These are phyloP conservation scores for Ornithoptera alexandrae DNA, from an alignment of 2,888 invertebrate genomes.

Conservation along the genomic window DNA sequence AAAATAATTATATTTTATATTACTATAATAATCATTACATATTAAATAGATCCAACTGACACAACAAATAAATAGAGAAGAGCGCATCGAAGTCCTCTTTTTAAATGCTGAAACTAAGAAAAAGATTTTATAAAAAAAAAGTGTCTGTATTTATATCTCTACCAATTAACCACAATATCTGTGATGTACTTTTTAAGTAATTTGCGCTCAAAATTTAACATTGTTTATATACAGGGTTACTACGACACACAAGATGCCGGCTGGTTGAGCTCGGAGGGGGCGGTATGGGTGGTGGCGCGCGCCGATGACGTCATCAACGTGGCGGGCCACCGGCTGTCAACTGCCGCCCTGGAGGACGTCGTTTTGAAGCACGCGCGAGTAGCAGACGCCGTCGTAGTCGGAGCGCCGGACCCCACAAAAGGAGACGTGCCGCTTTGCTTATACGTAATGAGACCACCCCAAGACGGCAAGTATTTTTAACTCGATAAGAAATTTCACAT, in stretches of 20 bases:
- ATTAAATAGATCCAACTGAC: too few species aligned
- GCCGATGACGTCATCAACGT: constrained; percentile 98
- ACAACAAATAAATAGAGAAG: too few species aligned
- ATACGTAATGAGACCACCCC: constrained; percentile 86
- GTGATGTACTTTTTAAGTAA: too few species aligned
- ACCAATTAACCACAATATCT: too few species aligned
- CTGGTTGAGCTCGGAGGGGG: constrained; percentile 89
- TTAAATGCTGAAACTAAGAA: too few species aligned
- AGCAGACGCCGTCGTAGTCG: constrained; percentile 93
- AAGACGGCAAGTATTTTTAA: constrained; percentile 64
- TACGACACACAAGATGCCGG: constrained; percentile 98
- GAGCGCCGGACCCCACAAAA: constrained; percentile 93
- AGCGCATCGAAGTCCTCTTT: too few species aligned
- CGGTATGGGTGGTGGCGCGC: constrained; percentile 92
- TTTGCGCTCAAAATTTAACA: too few species aligned
- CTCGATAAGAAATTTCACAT: too few species aligned
- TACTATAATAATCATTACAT: too few species aligned
- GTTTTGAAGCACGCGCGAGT: constrained; percentile 91
- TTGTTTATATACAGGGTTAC: constrained; percentile 81
- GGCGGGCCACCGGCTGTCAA: constrained; percentile 94
- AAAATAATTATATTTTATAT: background rate
- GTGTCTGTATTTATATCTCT: too few species aligned
- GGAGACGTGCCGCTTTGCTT: constrained; percentile 94
- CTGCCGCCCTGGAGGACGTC: constrained; percentile 94
- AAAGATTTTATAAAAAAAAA: too few species aligned